Conservation (phyloP, 2,113 vertebrate species). For the Phalacrocorax aristotelis region DNA sequence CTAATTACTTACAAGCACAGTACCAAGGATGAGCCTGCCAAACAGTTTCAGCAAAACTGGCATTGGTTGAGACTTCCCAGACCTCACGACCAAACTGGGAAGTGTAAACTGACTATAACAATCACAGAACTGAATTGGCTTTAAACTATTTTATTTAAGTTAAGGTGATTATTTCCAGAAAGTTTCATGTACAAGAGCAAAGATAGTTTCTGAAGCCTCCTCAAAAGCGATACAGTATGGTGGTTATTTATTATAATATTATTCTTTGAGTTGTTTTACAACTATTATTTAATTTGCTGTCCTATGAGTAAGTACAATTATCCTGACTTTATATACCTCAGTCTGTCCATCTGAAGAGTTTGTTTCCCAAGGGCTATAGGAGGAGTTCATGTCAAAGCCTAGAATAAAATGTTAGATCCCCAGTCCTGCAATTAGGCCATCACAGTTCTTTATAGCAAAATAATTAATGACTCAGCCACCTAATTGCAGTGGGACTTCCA, state of each 20-base stretch:
- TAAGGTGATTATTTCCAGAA: background rate
- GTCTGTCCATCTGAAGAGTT: background rate
- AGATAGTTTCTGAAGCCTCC: background rate
- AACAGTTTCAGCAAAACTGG: background rate
- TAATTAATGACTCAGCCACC: conserved; percentile 44
- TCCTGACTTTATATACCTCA: background rate
- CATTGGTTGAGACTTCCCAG: background rate
- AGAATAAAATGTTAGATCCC: conserved; percentile 24
- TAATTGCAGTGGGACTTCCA: conserved; percentile 44
- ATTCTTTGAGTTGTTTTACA: background rate
- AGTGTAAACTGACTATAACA: background rate
- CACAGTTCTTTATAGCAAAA: conserved; percentile 1
- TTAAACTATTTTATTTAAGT: background rate
- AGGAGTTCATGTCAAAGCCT: background rate
- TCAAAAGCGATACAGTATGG: background rate
- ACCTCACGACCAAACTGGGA: background rate
- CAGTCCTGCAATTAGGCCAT: conserved; percentile 28
- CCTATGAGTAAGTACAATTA: conserved; percentile 39
- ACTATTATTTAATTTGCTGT: conserved; percentile 41
- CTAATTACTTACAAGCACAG: background rate
- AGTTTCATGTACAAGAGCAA: background rate
- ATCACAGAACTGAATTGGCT: background rate
- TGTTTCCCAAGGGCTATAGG: conserved; percentile 23
- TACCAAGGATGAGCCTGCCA: background rate
- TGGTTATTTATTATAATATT: conserved; percentile 27